Conservation (phyloP, 2,888 invertebrate species). For the Meliscaeva auricollis region DNA sequence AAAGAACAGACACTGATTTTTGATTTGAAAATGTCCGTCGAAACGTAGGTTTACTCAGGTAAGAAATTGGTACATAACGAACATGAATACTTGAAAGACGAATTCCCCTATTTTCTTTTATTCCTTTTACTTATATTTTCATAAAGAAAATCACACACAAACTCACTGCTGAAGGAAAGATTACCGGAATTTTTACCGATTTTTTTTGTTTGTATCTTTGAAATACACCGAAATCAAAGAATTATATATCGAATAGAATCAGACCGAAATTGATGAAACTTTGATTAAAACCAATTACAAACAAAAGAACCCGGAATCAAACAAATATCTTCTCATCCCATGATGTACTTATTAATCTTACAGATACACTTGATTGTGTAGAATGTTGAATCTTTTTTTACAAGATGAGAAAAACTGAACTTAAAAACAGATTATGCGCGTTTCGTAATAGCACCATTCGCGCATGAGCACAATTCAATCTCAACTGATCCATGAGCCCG, state of each 20-base stretch:
- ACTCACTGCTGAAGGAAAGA: slow-evolving; percentile 46
- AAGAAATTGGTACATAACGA: slow-evolving; percentile 28
- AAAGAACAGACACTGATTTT: neutral
- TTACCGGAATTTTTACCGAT: slow-evolving; percentile 61
- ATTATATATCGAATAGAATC: neutral
- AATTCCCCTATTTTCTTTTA: slow-evolving; percentile 37
- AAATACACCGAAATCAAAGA: slow-evolving; percentile 52
- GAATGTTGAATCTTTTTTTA: neutral
- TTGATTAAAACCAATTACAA: too few species aligned
- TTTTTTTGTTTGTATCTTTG: slow-evolving; percentile 50
- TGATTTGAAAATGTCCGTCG: neutral
- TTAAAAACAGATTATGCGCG: slow-evolving; percentile 25
- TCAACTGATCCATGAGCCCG: slow-evolving; percentile 70
- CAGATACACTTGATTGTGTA: neutral
- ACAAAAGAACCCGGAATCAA: neutral
- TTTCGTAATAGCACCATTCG: slow-evolving; percentile 41
- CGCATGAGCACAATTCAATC: slow-evolving; percentile 69
- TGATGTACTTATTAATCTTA: neutral
- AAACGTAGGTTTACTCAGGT: slow-evolving; percentile 13
- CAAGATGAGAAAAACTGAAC: slow-evolving; percentile 20
- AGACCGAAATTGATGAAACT: neutral
- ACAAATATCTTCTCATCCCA: slow-evolving; percentile 12
- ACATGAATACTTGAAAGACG: slow-evolving; percentile 1
- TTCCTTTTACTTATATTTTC: slow-evolving; percentile 37
- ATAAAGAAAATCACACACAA: slow-evolving; percentile 59